phyloP scores from a whole-genome alignment of 1,140 invertebrate genomes.

The Ips nitidus region DNA sequence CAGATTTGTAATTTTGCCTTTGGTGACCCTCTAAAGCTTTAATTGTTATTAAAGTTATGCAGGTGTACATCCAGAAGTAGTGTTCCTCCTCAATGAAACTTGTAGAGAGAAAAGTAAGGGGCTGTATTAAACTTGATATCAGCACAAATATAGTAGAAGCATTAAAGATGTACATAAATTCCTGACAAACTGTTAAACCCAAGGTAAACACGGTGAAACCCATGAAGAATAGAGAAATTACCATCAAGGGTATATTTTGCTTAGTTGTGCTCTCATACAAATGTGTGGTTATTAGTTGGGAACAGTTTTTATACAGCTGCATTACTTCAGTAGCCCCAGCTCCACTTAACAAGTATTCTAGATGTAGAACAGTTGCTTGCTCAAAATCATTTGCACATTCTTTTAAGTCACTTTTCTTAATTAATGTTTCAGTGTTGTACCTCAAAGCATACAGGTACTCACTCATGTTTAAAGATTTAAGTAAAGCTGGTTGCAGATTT shows the following conservation, averaged over 20 bases:
- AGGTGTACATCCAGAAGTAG: constrained; percentile 83
- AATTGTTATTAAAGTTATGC: constrained; percentile 47
- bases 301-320: constrained; percentile 42
- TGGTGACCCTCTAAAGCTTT: background rate
- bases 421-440: constrained; percentile 59
- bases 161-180: no score
- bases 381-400: constrained; percentile 36
- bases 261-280: constrained; percentile 40
- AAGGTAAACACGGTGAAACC: background rate
- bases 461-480: constrained; percentile 52
- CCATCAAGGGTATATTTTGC: constrained; percentile 40
- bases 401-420: constrained; percentile 50
- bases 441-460: constrained; percentile 66
- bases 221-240: constrained; percentile 42
- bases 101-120: constrained; percentile 58
- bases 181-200: no score
- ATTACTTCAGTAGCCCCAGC: constrained; percentile 19
- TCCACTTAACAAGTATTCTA: constrained; percentile 36
- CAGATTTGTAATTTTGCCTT: background rate
- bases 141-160: no score
- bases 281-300: constrained; percentile 39
- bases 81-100: constrained; percentile 96
- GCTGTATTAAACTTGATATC: constrained; percentile 22
- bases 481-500: constrained; percentile 52
- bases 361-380: constrained; percentile 38